Evolutionary conservation across 2,113 vertebrate genomes (phyloP), one percentile per base, ranked within the genome.

Genomic region (Lasiurus borealis): DNA sequence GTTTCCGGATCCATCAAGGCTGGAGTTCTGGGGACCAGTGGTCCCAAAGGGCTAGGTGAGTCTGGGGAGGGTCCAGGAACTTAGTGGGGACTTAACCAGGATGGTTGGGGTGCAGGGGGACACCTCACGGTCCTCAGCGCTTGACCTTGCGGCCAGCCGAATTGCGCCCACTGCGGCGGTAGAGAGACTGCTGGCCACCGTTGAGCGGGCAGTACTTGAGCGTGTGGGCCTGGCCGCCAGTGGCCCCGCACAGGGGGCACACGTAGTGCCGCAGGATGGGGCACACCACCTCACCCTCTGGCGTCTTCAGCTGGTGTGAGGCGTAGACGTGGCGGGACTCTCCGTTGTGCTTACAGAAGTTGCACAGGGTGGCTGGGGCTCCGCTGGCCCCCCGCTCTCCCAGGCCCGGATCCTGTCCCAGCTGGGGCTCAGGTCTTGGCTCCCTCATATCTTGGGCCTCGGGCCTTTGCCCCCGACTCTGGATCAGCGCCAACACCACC

Each of bases 291-390:
- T 80, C 98, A 0, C 99, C 99, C 19, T 98, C 98, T 0, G 94
- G 91, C 0, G 97, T 90, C 87, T 98, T 99, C 75, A 99, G 98
- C 83, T 59, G 94, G 97, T 99, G 99, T 0, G 98, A 99, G 2
- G 97, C 40, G 94, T 99, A 99, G 21, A 99, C 97, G 0, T 95
- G 69, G 0, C 93, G 89, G 6, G 98, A 97, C 92, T 99, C 99
- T 0, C 99, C 98, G 1, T 99, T 99, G 87, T 99, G 98, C 27
- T 98, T 98, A 85, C 99, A 99, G 93, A 99, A 99, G 91, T 98
- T 98, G 88, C 98, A 99, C 19, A 97, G 59, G 21, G 44, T 1
- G 6, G 5, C 82, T 0, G 0, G 57, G 2, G 14, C 69, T 23
- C 78, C 1, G 0, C 40, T 0, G 7, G 18, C 9, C 9, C 5